Evolutionary conservation across 2,888 invertebrate genomes (phyloP).

Genomic region (Steinernema scapterisci): DNA sequence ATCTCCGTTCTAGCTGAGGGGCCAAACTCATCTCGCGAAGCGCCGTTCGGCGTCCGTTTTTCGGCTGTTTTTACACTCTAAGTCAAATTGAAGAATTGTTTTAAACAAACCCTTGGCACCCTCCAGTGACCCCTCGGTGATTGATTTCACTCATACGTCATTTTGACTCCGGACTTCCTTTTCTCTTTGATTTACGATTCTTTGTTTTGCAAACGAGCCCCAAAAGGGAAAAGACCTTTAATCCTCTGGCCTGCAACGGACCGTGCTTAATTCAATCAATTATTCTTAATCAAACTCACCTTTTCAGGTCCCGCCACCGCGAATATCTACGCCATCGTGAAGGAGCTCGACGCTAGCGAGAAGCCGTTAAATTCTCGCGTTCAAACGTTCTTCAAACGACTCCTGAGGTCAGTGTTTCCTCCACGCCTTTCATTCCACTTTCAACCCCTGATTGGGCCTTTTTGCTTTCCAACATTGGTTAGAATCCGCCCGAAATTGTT

Average conservation of each 20-base stretch:
- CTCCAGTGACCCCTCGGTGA: too few species aligned
- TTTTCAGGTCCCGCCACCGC: conserved; percentile 56
- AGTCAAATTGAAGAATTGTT: too few species aligned
- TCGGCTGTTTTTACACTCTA: too few species aligned
- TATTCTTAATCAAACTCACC: background rate
- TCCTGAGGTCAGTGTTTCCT: conserved; percentile 49
- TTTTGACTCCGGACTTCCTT: too few species aligned
- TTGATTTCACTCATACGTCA: background rate
- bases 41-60: too few species aligned
- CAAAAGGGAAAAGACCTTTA: too few species aligned
- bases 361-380: conserved; percentile 58
- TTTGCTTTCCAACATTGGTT: background rate
- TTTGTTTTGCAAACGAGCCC: too few species aligned
- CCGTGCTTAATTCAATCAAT: too few species aligned
- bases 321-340: conserved; percentile 56
- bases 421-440: background rate
- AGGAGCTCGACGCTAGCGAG: conserved; percentile 55
- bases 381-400: conserved; percentile 58
- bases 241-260: too few species aligned
- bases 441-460: conserved; percentile 73
- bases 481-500: too few species aligned
- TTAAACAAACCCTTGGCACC: too few species aligned
- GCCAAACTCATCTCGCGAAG: background rate
- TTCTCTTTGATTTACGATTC: too few species aligned
- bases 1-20: background rate